A percentile compares a stretch with the other conserved stretches of the same genome.
Conservation (phyloP, 2,113 vertebrate genomes). For the Okapia johnstoni region DNA sequence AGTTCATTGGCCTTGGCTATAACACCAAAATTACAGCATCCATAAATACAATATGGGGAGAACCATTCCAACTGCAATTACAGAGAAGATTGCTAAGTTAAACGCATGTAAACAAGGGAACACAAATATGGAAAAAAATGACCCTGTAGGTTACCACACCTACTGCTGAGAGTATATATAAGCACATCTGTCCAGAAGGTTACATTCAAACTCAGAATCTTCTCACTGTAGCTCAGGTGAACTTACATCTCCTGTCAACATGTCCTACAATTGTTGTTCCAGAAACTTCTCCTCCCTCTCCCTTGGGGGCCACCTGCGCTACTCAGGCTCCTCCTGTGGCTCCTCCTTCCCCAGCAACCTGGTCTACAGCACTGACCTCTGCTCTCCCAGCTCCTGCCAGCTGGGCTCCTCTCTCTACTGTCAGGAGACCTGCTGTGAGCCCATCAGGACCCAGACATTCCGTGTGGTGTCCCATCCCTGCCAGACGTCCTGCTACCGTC, state of each 20-base stretch:
- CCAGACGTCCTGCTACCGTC: background rate
- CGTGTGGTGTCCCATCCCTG: background rate
- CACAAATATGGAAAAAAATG: background rate
- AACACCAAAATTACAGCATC: background rate
- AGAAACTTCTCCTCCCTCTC: constrained; percentile 6
- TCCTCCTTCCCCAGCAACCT: constrained; percentile 22
- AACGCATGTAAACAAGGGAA: background rate
- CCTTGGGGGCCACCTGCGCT: background rate
- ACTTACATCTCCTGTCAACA: background rate
- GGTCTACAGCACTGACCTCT: background rate
- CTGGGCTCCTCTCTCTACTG: background rate
- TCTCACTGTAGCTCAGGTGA: background rate
- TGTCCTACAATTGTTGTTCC: background rate
- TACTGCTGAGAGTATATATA: background rate
- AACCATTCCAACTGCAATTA: background rate
- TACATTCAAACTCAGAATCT: background rate
- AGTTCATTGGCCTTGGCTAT: background rate
- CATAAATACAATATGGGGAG: background rate
- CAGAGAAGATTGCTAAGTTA: background rate
- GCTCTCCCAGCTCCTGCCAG: background rate
- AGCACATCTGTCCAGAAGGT: background rate
- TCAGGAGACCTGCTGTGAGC: background rate
- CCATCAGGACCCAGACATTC: background rate
- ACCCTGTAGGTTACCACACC: constrained; percentile 8
- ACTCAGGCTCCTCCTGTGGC: background rate